These are phyloP conservation scores for Lasius fuliginosus DNA, from an alignment of 2,888 invertebrate species.

Conservation along the genomic window DNA sequence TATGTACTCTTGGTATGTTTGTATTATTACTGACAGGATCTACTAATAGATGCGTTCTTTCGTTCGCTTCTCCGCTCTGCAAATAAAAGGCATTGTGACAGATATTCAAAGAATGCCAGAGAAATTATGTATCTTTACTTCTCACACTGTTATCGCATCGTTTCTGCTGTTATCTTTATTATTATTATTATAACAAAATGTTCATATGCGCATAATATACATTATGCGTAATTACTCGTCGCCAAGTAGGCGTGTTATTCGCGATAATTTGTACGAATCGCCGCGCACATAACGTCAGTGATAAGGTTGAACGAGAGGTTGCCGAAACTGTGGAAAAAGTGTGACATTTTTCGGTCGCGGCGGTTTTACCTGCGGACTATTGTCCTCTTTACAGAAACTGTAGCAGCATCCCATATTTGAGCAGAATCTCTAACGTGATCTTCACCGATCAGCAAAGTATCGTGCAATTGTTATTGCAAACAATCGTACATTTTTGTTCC, in stretches of 20 bases:
- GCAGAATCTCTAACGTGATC: not conserved
- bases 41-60: conserved; percentile 92
- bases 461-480: conserved; percentile 54
- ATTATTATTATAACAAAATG: not conserved
- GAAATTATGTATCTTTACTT: not conserved
- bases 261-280: conserved; percentile 40
- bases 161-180: not conserved
- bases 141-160: not conserved
- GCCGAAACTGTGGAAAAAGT: conserved; percentile 8
- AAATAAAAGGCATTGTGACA: conserved; percentile 66
- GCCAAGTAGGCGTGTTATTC: conserved; percentile 35
- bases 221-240: not conserved
- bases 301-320: conserved; percentile 59
- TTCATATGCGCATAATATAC: not conserved
- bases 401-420: conserved; percentile 87
- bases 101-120: not conserved
- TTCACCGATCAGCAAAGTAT: conserved; percentile 42
- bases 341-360: conserved; percentile 14
- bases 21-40: conserved; percentile 93
- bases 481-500: conserved; percentile 69
- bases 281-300: conserved; percentile 41
- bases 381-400: conserved; percentile 91
- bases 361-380: conserved; percentile 89
- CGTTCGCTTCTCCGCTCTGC: conserved; percentile 89
- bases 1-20: conserved; percentile 90